A percentile compares a stretch with the other conserved stretches of the same genome.
Conservation (phyloP, 2,113 vertebrate species). For the Hucho hucho region DNA sequence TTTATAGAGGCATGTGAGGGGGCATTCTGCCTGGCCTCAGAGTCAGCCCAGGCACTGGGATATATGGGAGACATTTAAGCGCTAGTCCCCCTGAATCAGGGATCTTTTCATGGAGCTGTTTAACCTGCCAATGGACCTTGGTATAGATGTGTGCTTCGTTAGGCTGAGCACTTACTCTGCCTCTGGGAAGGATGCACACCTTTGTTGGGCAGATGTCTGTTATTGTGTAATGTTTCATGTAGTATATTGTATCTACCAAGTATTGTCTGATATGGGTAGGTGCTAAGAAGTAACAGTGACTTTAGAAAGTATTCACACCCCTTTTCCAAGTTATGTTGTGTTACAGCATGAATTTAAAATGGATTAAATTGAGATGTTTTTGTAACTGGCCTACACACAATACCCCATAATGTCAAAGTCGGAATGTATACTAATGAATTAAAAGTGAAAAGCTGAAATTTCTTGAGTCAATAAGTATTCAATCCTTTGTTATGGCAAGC, state of each 20-base stretch:
- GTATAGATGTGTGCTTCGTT: not conserved
- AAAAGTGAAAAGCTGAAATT: too few species aligned
- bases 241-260: not conserved
- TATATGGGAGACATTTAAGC: constrained; percentile 8
- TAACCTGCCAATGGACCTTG: not conserved
- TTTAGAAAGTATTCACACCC: too few species aligned
- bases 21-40: constrained; percentile 15
- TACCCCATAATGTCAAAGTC: too few species aligned
- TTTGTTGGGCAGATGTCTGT: too few species aligned
- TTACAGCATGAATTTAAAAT: too few species aligned
- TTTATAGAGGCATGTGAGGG: constrained; percentile 24
- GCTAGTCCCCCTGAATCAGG: not conserved
- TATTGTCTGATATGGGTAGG: not conserved
- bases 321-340: too few species aligned
- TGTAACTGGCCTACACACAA: too few species aligned
- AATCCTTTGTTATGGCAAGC: too few species aligned
- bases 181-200: not conserved
- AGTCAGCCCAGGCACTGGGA: constrained; percentile 1
- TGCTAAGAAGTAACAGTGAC: too few species aligned
- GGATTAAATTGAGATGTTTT: not conserved
- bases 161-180: not conserved
- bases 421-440: too few species aligned
- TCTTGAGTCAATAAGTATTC: too few species aligned
- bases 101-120: not conserved
- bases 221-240: not conserved